Percentiles rank a stretch among this genome's conserved stretches.
These are phyloP conservation scores for Babyrousa celebensis DNA, from an alignment of 2,797 vertebrate species.

Conservation along the genomic window DNA sequence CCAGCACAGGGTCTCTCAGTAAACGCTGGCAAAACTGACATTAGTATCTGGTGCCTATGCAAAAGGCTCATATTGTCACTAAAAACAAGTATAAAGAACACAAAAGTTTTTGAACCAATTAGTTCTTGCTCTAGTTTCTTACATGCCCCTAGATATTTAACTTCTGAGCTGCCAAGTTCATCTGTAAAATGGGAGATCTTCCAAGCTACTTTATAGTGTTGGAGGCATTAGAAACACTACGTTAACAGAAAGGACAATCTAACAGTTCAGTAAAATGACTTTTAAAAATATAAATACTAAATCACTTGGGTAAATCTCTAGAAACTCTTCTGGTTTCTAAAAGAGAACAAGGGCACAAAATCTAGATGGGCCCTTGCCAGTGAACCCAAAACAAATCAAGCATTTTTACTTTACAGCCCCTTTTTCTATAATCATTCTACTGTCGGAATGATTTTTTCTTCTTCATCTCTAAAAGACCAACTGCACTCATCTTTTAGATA, in stretches of 20 bases:
- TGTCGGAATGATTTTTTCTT: neutral
- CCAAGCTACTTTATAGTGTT: constrained; percentile 30
- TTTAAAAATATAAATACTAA: constrained; percentile 67
- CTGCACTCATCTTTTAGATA: neutral
- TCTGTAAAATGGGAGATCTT: constrained; percentile 37
- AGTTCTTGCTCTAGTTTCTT: constrained; percentile 42
- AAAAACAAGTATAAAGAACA: constrained; percentile 54
- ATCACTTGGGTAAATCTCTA: neutral
- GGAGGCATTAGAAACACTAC: constrained; percentile 25
- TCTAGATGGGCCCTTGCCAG: neutral
- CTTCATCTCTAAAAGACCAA: neutral
- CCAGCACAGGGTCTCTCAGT: neutral
- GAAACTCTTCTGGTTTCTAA: neutral
- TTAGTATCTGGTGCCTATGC: neutral
- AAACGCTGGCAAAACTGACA: neutral
- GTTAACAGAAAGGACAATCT: constrained; percentile 14
- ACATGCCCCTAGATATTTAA: neutral
- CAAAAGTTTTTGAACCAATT: constrained; percentile 8
- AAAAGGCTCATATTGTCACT: constrained; percentile 37
- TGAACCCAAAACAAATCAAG: constrained; percentile 46
- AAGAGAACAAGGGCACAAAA: constrained; percentile 14
- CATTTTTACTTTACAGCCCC: neutral
- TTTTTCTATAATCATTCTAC: constrained; percentile 29
- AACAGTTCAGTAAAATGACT: constrained; percentile 54
- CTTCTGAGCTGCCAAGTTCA: constrained; percentile 9